These are phyloP conservation scores for Nyctibius bracteatus DNA, from an alignment of 2,113 vertebrate genomes.

Conservation along the genomic window DNA sequence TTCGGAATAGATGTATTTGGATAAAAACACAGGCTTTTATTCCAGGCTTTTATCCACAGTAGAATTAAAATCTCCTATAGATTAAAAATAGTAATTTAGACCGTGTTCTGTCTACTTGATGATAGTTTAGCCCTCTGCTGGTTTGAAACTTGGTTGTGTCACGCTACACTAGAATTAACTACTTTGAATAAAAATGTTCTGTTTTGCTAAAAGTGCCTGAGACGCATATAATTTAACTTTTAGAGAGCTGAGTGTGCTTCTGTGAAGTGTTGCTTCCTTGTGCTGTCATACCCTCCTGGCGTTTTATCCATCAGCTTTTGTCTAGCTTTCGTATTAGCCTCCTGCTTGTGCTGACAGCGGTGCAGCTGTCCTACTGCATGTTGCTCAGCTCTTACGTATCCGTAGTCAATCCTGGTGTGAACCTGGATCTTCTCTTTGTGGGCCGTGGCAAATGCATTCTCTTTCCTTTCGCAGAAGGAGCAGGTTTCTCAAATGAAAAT, in stretches of 20 bases:
- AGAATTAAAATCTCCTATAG: background rate
- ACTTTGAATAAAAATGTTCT: background rate
- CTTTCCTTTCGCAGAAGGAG: background rate
- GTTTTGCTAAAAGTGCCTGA: conserved; percentile 71
- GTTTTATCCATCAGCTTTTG: background rate
- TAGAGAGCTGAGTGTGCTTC: conserved; percentile 55
- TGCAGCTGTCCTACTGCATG: conserved; percentile 48
- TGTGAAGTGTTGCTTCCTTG: conserved; percentile 36
- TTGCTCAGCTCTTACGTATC: background rate
- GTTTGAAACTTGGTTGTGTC: background rate
- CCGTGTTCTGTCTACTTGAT: background rate
- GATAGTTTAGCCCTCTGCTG: background rate
- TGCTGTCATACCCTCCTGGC: background rate
- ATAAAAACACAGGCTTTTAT: background rate
- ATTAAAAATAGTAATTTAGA: background rate
- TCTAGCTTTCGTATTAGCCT: background rate
- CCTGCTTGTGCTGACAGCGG: background rate
- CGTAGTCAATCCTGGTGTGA: background rate
- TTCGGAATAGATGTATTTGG: background rate
- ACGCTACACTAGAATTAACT: background rate
- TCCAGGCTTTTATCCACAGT: background rate
- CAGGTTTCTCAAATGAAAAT: background rate
- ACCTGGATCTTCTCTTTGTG: background rate
- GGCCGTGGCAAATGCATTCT: background rate
- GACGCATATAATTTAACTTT: conserved; percentile 76